These are phyloP conservation scores for Hepsetus odoe DNA, from an alignment of 2,113 vertebrate species.

Conservation along the genomic window DNA sequence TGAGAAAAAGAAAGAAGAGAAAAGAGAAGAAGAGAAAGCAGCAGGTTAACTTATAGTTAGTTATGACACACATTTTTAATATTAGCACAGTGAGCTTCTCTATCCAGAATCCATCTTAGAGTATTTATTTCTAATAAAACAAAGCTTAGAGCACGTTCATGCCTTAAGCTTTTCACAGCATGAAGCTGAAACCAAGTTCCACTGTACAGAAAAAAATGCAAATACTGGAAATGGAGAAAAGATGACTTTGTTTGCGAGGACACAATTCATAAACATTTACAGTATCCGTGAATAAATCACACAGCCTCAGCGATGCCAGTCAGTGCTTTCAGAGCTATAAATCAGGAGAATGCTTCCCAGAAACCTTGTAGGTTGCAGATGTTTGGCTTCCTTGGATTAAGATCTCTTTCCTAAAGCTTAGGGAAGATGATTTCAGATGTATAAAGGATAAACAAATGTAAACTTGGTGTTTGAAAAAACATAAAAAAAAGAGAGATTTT, in stretches of 20 bases:
- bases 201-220: not conserved
- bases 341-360: slow-evolving; percentile 53
- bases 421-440: slow-evolving; percentile 26
- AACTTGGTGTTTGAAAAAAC: slow-evolving; percentile 5
- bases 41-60: slow-evolving; percentile 32
- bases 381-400: slow-evolving; percentile 55
- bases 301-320: slow-evolving; percentile 45
- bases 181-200: slow-evolving; percentile 18
- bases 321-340: slow-evolving; percentile 56
- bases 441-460: slow-evolving; percentile 8
- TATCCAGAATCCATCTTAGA: slow-evolving; percentile 44
- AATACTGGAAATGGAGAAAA: slow-evolving; percentile 29
- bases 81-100: slow-evolving; percentile 51
- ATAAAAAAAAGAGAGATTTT: not conserved
- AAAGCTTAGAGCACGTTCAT: slow-evolving; percentile 53
- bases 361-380: slow-evolving; percentile 52
- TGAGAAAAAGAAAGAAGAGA: not conserved
- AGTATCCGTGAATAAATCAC: slow-evolving; percentile 59
- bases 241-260: slow-evolving; percentile 64
- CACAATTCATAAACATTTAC: slow-evolving; percentile 70
- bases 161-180: slow-evolving; percentile 39
- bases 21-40: slow-evolving; percentile 18
- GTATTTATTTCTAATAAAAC: slow-evolving; percentile 61
- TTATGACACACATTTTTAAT: slow-evolving; percentile 34
- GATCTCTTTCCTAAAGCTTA: slow-evolving; percentile 35